Conservation (phyloP, 35 echinoderm and acorn worm species). For the Ptychodera flava region DNA sequence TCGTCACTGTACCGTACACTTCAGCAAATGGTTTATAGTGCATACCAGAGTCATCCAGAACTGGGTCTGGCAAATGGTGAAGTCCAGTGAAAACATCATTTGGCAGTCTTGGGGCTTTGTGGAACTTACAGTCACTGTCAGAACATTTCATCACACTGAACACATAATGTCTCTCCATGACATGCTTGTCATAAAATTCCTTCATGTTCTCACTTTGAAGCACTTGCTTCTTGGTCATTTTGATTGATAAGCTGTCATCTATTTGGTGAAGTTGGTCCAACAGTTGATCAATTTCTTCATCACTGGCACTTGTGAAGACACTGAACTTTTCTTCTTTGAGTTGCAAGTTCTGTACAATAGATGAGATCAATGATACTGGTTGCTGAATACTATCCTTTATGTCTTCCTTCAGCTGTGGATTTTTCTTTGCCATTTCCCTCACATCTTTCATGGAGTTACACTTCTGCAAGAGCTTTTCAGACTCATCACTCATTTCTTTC, state of each 20-base stretch:
- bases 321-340: not conserved
- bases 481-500: not conserved
- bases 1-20: not conserved
- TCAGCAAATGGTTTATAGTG: not conserved
- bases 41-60: not conserved
- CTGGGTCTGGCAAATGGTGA: not conserved
- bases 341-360: not conserved
- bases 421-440: not conserved
- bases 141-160: not conserved
- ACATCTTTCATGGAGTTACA: not conserved
- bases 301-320: not conserved
- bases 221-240: too few species aligned
- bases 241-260: too few species aligned
- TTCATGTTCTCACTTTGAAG: too few species aligned
- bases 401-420: not conserved
- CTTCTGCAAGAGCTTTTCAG: not conserved
- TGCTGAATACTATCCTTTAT: not conserved
- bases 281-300: too few species aligned
- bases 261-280: too few species aligned
- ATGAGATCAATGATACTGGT: not conserved
- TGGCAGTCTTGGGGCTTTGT: not conserved
- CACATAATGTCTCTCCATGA: not conserved
- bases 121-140: not conserved
- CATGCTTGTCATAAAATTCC: conserved; percentile 12
- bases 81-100: not conserved